Conservation (phyloP, 2,113 vertebrate genomes). For the Cochlearius cochlearius region DNA sequence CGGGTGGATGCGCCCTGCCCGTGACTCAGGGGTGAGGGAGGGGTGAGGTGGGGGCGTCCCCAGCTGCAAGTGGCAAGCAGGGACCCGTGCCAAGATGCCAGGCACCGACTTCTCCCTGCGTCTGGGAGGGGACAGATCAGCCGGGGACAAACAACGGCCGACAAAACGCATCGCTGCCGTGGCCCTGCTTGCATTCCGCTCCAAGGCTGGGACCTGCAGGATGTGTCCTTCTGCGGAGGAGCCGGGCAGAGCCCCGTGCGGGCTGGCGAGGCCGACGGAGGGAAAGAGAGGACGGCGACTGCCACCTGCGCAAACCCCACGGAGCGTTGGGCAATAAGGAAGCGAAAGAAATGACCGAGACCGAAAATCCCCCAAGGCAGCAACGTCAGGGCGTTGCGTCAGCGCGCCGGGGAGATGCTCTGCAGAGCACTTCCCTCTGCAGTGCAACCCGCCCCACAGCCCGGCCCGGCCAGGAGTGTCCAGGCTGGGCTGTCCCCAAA, state of each 20-base stretch:
- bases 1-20: not conserved
- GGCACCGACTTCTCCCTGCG: not conserved
- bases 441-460: not conserved
- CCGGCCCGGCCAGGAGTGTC: not conserved
- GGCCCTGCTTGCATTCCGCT: not conserved
- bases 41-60: not conserved
- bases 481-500: not conserved
- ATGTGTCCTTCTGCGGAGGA: not conserved
- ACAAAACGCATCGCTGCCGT: rapidly evolving
- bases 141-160: rapidly evolving
- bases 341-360: not conserved
- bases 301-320: not conserved
- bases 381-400: not conserved
- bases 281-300: not conserved
- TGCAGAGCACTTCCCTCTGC: not conserved
- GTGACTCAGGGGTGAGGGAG: not conserved
- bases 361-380: not conserved
- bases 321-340: constrained; percentile 30
- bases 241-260: rapidly evolving
- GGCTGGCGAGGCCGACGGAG: not conserved
- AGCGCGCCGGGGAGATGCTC: not conserved
- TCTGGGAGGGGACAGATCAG: not conserved
- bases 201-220: not conserved
- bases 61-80: not conserved
- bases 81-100: not conserved